A percentile compares a stretch with the other conserved stretches of the same genome.
phyloP scores from a whole-genome alignment of 2,888 invertebrate genomes.

The Busseola fusca region DNA sequence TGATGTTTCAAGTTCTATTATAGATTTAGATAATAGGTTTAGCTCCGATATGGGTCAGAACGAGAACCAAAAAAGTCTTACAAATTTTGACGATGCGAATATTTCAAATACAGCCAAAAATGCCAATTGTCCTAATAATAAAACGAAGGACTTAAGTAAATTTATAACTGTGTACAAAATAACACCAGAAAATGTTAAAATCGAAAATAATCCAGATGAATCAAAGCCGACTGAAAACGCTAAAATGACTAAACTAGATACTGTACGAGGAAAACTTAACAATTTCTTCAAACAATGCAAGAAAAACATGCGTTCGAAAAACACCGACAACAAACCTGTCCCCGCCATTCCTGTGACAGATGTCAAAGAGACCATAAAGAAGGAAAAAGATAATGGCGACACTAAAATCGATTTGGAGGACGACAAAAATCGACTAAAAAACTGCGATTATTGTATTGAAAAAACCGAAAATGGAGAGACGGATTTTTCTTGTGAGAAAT shows the following conservation, averaged over 20 bases:
- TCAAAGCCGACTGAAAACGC: conserved; percentile 12
- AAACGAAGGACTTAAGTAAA: conserved; percentile 55
- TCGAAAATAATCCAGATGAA: neutral
- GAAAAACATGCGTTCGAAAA: conserved; percentile 49
- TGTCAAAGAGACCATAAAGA: conserved; percentile 45
- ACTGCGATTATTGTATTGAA: conserved; percentile 38
- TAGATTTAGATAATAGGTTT: conserved; percentile 21
- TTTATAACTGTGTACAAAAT: conserved; percentile 69
- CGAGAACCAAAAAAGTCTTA: conserved; percentile 9
- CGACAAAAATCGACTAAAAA: conserved; percentile 50
- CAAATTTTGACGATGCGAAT: conserved; percentile 4
- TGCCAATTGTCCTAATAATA: conserved; percentile 19
- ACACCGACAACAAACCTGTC: conserved; percentile 17
- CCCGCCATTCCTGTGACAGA: conserved; percentile 34
- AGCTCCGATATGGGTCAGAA: conserved; percentile 8
- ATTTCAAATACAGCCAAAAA: neutral
- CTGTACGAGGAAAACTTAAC: conserved; percentile 47
- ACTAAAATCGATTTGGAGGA: conserved; percentile 11
- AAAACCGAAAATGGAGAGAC: conserved; percentile 40
- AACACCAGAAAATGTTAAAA: conserved; percentile 36
- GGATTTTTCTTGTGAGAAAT: conserved; percentile 45
- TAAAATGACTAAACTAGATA: conserved; percentile 38
- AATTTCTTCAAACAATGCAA: conserved; percentile 69
- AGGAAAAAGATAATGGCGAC: conserved; percentile 34
- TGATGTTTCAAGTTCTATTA: conserved; percentile 2